Evolutionary conservation across 2,113 vertebrate species (phyloP), one percentile per base, ranked within the genome.

Genomic region (Triplophysa dalaica): DNA sequence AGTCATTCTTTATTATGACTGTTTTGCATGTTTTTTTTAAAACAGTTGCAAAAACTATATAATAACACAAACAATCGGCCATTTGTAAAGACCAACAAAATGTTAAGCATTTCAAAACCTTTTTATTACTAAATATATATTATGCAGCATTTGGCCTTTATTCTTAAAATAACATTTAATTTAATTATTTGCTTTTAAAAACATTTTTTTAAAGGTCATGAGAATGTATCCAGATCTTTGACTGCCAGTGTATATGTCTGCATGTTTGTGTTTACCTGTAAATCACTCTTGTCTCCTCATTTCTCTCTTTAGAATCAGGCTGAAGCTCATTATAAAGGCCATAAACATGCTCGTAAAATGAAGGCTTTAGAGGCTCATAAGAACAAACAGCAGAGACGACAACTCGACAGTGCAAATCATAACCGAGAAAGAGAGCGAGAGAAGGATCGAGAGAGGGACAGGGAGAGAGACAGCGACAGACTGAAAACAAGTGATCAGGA

Each of bases 241-340:
- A 52, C 50, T 52, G 8, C 2, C 17, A 24, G 67, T 73, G 52
- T 73, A 63, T 22, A 22, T 75, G 16, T 69, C 38, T 70, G 45
- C 6, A 12, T 68, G 58, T 54, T 43, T 77, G 63, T 50, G 29
- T 22, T 13, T 48, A 4, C 66, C 11, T 61, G 11, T 70, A 29
- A 54, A 54, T 17, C 14, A 14, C 38, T 45, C 5, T 10, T 10
- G 16, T 70, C 21, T 61, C 38, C n/a, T 1, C 29, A 11, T 75
- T 14, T 70, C 60, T 70, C 54, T 83, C 52, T 63, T n/a, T 90
- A 99, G 98, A 99, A 94, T 92, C 98, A 99, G 89, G 97, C 98
- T 0, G 97, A 99, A 87, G 98, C 98, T 0, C 98, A 99, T 92
- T 99, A 98, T 88, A 98, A 98, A 92, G 98, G 97, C 82, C 96